Base-by-base conservation (phyloP, 2,113 vertebrate species). In the Perca flavescens region DNA sequence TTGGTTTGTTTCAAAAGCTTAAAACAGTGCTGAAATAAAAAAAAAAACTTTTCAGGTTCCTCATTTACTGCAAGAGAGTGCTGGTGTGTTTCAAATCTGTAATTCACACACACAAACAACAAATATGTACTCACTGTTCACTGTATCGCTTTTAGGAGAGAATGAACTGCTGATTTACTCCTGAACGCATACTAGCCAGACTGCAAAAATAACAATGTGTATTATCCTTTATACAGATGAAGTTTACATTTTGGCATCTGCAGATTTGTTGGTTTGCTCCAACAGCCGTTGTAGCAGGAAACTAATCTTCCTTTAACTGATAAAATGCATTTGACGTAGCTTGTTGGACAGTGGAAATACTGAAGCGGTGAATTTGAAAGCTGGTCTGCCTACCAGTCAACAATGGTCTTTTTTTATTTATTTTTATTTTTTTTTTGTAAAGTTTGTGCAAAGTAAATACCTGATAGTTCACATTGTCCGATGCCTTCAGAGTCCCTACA, bases 31-130 rank as follows among this genome's bases (percentile, higher is more conserved):
- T 53, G 8, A 19, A 3, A 50, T 5, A 5, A 7, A 36, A 36
- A 36, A 36, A 36, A 36, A 36, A 6, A 31, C 12, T 14, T 47
- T 25, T 25, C 14, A 54, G 22, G 22, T 67, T 67, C 34, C n/a
- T 60, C 2, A 31, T 71, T 58, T 60, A 21, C 49, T n/a, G 12
- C 9, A 50, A 28, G 10, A 53, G 16, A 13, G 40, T 31, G 10
- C 14, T 58, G 14, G 0, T 16, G 3, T 57, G 28, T 82, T 77
- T 87, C 76, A 54, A 31, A 85, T 85, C 68, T 77, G 9, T 60
- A 54, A 17, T 56, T 56, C 6, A 36, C 7, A 43, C 3, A 25
- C 31, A 53, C 3, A 34, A 0, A 25, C 31, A 8, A 36, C 69
- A 34, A 34, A 16, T 19, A 22, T 72, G 3, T n/a, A 34, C 15